Conservation (phyloP, 2,797 vertebrate genomes). For the Halcyon leucocephala region DNA sequence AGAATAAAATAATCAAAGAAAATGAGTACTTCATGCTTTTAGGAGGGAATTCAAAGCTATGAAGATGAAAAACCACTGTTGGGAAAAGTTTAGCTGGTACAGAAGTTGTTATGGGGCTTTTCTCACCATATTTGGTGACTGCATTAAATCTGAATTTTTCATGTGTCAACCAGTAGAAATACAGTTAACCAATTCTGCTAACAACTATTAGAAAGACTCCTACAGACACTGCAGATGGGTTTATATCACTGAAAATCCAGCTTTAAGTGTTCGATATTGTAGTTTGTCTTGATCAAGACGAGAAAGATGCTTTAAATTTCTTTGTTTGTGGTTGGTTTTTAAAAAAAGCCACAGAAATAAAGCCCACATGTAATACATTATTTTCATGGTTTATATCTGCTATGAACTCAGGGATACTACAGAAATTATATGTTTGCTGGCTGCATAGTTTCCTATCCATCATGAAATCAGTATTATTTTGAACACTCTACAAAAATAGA, state of each 20-base stretch:
- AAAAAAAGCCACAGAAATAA: not conserved
- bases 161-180: not conserved
- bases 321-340: not conserved
- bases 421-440: constrained; percentile 26
- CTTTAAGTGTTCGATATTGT: not conserved
- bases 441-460: constrained; percentile 30
- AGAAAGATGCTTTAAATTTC: not conserved
- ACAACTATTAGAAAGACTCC: not conserved
- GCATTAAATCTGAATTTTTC: not conserved
- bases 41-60: not conserved
- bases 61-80: not conserved
- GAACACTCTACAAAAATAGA: not conserved
- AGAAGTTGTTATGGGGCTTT: not conserved
- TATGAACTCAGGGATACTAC: not conserved
- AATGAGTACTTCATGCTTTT: not conserved
- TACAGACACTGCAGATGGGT: not conserved
- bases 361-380: not conserved
- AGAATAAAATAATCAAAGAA: not conserved
- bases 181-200: not conserved
- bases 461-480: not conserved
- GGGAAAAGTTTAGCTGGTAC: not conserved
- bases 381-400: not conserved
- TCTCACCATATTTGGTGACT: not conserved
- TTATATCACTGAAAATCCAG: not conserved
- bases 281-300: not conserved